Evolutionary conservation across 2,797 vertebrate genomes (phyloP), one percentile per base, ranked within the genome.

Genomic region (Hybognathus amarus): DNA sequence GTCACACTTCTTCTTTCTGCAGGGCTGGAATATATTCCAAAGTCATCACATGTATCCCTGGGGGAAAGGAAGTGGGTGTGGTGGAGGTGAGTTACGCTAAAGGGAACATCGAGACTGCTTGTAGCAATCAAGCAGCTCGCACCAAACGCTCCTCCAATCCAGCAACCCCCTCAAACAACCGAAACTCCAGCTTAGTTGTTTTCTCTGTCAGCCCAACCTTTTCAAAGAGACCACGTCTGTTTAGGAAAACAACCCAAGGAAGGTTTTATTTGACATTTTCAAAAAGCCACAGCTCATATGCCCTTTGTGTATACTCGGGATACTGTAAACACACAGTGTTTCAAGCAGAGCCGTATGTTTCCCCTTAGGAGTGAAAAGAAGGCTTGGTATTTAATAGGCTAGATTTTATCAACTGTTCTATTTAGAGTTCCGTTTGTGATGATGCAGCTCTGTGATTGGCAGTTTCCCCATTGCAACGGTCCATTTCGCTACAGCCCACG

Each of bases 401-500:
- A 59, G 56, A 70, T 86, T 76, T 79, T 36, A 79, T 73, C 66
- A 40, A 47, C 66, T 66, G 47, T 69, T 83, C 78, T 76, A 33
- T 68, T n/a, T 10, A 80, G 24, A 79, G 64, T 36, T 82, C 54
- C 22, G 78, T n/a, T 68, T 69, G 54, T 7, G 66, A 64, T 24
- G 54, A 52, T 18, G 68, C 38, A 80, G 20, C 61, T 78, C 13
- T 45, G 24, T 63, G 73, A 81, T 42, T 84, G 77, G 79, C 83
- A 84, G 68, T 71, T 73, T 79, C 38, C 86, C 86, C 87, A 87
- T 89, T 90, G 90, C 90, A 91, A 89, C 77, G 88, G 90, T 93
- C 90, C 87, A 92, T 93, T 93, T 91, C 89, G 87, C 78, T 33
- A 71, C 50, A 38, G 87, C 89, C 89, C 90, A 90, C 88, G 91